Evolutionary conservation across 1,140 invertebrate species (phyloP).

Genomic region (Onthophagus taurus): DNA sequence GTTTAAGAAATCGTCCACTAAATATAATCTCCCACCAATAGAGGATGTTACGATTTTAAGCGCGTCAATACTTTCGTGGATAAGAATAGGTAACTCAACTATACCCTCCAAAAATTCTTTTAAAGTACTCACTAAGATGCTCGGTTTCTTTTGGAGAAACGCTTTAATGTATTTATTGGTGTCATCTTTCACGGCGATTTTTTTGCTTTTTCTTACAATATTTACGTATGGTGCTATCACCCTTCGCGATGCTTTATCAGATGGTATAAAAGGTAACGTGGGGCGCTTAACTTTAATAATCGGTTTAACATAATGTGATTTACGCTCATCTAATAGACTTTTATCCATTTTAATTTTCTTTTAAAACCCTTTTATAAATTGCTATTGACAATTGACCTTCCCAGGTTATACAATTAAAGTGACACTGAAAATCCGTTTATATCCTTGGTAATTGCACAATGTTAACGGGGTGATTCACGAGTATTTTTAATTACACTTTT

Average conservation of each 20-base stretch:
- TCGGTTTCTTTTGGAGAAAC: conserved; percentile 19
- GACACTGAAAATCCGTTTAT: too few species aligned
- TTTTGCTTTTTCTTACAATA: conserved; percentile 35
- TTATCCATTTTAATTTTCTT: too few species aligned
- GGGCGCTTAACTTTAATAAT: too few species aligned
- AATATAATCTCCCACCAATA: conserved; percentile 38
- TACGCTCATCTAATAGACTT: too few species aligned
- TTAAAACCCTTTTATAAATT: too few species aligned
- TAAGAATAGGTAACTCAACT: conserved; percentile 38
- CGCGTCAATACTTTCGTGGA: conserved; percentile 42
- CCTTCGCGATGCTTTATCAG: conserved; percentile 33
- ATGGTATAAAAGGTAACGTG: too few species aligned
- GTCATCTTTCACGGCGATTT: conserved; percentile 18
- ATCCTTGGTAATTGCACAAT: too few species aligned
- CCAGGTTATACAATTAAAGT: too few species aligned
- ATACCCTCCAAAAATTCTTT: conserved; percentile 37
- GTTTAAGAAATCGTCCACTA: conserved; percentile 37
- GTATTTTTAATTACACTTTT: too few species aligned
- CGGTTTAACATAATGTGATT: too few species aligned
- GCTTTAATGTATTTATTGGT: conserved; percentile 16
- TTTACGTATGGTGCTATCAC: conserved; percentile 42
- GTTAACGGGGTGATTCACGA: too few species aligned
- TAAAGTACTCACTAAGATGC: conserved; percentile 24
- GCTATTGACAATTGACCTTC: too few species aligned
- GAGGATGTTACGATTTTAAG: conserved; percentile 40